Evolutionary conservation across 2,113 vertebrate genomes (phyloP).

Genomic region (Pelecanus crispus): DNA sequence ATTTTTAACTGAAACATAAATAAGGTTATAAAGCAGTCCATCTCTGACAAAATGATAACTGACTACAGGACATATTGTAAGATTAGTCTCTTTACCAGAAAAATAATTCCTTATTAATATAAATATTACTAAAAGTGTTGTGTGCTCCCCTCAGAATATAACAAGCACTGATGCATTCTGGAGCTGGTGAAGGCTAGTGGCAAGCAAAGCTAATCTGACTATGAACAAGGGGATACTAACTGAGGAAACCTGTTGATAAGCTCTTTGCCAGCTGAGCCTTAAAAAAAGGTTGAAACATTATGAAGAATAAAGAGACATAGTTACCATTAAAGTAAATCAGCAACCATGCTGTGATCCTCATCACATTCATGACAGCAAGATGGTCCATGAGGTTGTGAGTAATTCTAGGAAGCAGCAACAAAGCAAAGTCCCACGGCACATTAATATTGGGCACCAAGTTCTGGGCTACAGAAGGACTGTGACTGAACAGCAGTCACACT

Average conservation of each 20-base stretch:
- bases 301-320: background rate
- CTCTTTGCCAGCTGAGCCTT: background rate
- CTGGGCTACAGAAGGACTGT: background rate
- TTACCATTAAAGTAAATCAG: background rate
- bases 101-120: background rate
- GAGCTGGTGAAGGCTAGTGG: background rate
- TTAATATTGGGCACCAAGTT: fast-evolving
- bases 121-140: background rate
- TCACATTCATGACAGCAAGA: background rate
- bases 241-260: background rate
- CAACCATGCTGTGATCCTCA: background rate
- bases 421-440: fast-evolving
- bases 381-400: background rate
- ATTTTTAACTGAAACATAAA: background rate
- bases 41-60: background rate
- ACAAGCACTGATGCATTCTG: background rate
- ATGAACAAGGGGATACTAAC: background rate
- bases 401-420: background rate
- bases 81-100: background rate
- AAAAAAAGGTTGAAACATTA: background rate
- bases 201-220: background rate
- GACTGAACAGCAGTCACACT: background rate
- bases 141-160: background rate
- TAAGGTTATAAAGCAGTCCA: background rate
- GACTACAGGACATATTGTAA: background rate